A percentile compares a stretch with the other conserved stretches of the same genome.
Evolutionary conservation across 2,888 invertebrate genomes (phyloP).

Genomic region (Laspeyria flexula): DNA sequence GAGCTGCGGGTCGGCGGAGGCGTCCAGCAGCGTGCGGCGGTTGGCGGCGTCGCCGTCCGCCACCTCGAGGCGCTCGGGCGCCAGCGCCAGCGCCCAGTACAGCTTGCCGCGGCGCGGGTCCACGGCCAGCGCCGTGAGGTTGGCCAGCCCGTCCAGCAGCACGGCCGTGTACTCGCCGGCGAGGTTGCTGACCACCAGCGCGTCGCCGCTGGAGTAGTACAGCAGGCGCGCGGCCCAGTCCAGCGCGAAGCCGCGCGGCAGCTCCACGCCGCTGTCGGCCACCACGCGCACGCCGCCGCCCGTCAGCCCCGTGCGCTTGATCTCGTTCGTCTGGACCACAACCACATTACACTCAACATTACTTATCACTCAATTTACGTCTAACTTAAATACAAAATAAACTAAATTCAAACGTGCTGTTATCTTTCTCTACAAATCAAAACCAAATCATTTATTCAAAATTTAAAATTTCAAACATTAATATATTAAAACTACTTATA

Average conservation of each 20-base stretch:
- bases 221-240: constrained; percentile 93
- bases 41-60: constrained; percentile 89
- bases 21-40: constrained; percentile 61
- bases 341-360: too few relatives aligned
- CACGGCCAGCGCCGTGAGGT: constrained; percentile 89
- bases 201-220: constrained; percentile 88
- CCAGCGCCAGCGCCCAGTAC: constrained; percentile 84
- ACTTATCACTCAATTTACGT: too few relatives aligned
- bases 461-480: too few relatives aligned
- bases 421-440: too few relatives aligned
- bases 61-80: constrained; percentile 82
- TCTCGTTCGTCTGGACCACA: constrained; percentile 87
- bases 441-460: too few relatives aligned
- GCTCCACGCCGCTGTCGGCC: constrained; percentile 88
- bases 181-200: constrained; percentile 90
- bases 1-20: constrained; percentile 54
- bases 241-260: constrained; percentile 91
- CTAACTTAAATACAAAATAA: too few relatives aligned
- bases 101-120: constrained; percentile 88
- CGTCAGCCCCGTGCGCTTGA: constrained; percentile 88
- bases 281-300: constrained; percentile 83
- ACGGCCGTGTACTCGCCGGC: constrained; percentile 89
- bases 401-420: too few relatives aligned
- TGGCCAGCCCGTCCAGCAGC: constrained; percentile 86
- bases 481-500: too few relatives aligned